phyloP scores from a whole-genome alignment of 1,140 invertebrate genomes.

The Papilio aristodemus region DNA sequence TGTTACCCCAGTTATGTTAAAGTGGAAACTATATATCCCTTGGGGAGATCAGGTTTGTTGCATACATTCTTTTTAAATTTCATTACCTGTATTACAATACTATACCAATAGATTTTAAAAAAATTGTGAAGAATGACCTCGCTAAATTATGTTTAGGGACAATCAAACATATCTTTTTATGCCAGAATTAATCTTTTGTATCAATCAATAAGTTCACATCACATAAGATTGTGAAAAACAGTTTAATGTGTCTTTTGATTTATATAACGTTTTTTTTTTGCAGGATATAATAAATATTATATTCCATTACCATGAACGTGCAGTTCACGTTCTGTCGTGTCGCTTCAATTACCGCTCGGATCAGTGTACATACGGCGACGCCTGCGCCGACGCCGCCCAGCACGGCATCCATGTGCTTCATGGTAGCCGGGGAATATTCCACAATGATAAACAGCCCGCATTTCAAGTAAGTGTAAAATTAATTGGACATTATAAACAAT shows the following conservation, averaged over 20 bases:
- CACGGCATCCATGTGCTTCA: constrained; percentile 92
- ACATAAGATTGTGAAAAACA: no score
- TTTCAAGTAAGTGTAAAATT: constrained; percentile 88
- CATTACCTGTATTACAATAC: no score
- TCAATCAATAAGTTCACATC: no score
- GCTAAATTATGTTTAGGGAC: no score
- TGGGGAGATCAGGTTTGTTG: constrained; percentile 91
- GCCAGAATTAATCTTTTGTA: no score
- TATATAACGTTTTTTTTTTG: constrained; percentile 17
- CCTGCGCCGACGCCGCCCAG: constrained; percentile 88
- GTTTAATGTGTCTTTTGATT: no score
- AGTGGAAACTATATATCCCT: constrained; percentile 92
- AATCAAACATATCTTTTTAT: no score
- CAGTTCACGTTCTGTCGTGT: constrained; percentile 91
- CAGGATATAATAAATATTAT: constrained; percentile 98
- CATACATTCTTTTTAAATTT: constrained; percentile 59
- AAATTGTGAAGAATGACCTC: no score
- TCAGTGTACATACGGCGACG: constrained; percentile 96
- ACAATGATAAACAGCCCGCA: constrained; percentile 90
- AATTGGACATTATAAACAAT: no score
- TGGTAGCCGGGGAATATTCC: constrained; percentile 92
- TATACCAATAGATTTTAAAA: no score
- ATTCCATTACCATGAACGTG: constrained; percentile 93
- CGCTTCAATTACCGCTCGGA: constrained; percentile 96
- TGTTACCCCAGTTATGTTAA: constrained; percentile 90